Percentiles rank a stretch among this genome's conserved stretches.
Evolutionary conservation across 2,888 invertebrate genomes (phyloP).

Genomic region (Stenotaenia linearis): DNA sequence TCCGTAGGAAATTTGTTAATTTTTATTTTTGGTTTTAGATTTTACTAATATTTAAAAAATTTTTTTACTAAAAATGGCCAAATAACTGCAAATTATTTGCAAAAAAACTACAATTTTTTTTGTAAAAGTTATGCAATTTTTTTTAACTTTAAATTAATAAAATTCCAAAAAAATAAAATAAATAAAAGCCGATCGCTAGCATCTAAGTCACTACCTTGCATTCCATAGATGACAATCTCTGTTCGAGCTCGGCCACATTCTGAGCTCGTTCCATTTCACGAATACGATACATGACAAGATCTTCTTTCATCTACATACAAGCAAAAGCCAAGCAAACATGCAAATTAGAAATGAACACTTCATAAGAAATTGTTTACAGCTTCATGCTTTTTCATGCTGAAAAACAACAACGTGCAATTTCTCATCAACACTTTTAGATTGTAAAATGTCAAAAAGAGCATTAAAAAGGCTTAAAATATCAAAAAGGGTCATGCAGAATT

Average conservation of each 20-base stretch:
- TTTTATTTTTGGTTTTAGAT: no score
- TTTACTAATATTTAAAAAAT: slow-evolving; percentile 35
- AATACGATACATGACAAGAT: slow-evolving; percentile 86
- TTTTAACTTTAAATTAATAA: no score
- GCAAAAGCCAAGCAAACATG: slow-evolving; percentile 24
- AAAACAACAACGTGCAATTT: neutral
- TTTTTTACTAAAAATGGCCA: slow-evolving; percentile 32
- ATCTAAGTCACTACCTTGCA: slow-evolving; percentile 60
- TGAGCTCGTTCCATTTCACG: slow-evolving; percentile 93
- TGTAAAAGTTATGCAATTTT: no score
- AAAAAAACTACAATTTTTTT: no score
- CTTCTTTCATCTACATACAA: slow-evolving; percentile 65
- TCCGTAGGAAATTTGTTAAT: no score
- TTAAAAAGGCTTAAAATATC: neutral
- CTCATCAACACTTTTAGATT: neutral
- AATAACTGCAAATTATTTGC: no score
- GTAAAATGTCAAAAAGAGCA: neutral
- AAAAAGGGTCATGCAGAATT: slow-evolving; percentile 15
- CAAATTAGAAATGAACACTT: neutral
- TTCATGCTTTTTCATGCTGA: slow-evolving; percentile 3
- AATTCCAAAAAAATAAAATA: no score
- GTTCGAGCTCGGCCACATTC: slow-evolving; percentile 83
- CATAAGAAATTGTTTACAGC: neutral
- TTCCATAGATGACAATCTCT: slow-evolving; percentile 88
- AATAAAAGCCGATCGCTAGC: slow-evolving; percentile 15